Conservation (phyloP, 2,797 vertebrate species). For the Synaphobranchus kaupii region DNA sequence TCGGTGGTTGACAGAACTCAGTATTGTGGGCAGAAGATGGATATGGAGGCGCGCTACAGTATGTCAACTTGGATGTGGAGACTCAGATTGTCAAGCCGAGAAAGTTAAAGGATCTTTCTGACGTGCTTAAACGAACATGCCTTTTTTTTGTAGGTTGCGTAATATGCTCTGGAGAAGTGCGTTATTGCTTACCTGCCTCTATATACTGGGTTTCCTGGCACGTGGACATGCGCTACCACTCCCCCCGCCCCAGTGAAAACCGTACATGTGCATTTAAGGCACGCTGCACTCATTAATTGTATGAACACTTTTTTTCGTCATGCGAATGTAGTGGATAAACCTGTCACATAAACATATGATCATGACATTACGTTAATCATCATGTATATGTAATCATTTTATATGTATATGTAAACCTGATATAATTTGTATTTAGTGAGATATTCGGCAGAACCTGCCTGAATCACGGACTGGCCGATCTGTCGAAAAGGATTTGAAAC, state of each 20-base stretch:
- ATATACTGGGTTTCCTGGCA: not conserved
- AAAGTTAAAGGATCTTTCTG: not conserved
- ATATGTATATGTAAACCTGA: not conserved
- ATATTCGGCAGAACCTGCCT: too few species aligned
- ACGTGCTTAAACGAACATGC: not conserved
- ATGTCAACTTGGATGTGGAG: not conserved
- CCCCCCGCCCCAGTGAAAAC: not conserved
- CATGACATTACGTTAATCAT: not conserved
- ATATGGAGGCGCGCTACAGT: not conserved
- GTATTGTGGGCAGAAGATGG: not conserved
- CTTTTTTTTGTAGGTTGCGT: slow-evolving; percentile 5
- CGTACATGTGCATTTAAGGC: not conserved
- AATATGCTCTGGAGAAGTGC: not conserved
- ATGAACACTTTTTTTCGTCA: not conserved
- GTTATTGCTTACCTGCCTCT: not conserved
- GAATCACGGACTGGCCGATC: too few species aligned
- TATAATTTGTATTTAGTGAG: too few species aligned
- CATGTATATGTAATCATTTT: not conserved
- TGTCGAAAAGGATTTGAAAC: too few species aligned
- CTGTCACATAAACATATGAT: not conserved
- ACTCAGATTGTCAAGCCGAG: not conserved
- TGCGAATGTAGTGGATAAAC: not conserved
- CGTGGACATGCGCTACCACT: not conserved
- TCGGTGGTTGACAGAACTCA: not conserved
- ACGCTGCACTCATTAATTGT: not conserved